A percentile compares a stretch with the other conserved stretches of the same genome.
Evolutionary conservation across 1,140 invertebrate genomes (phyloP).

Genomic region (Odontomachus brunneus): DNA sequence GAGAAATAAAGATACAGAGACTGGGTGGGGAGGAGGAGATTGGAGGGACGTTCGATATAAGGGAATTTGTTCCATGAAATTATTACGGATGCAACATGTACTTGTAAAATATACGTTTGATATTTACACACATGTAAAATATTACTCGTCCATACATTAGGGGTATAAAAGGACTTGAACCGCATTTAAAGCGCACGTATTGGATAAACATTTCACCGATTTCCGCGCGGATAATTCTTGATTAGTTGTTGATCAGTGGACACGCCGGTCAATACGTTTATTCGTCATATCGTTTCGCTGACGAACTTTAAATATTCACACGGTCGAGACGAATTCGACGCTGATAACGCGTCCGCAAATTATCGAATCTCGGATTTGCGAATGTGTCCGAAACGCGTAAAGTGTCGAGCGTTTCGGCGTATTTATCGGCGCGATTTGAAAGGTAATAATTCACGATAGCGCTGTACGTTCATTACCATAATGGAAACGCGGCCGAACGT

Average conservation of each 20-base stretch:
- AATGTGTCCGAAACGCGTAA: conserved; percentile 22
- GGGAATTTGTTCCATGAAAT: conserved; percentile 8
- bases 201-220: conserved; percentile 20
- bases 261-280: neutral
- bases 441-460: conserved; percentile 55
- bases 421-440: conserved; percentile 38
- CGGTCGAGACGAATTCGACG: conserved; percentile 22
- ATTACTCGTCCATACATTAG: neutral
- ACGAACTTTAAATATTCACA: conserved; percentile 44
- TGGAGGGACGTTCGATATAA: too few species aligned
- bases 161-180: conserved; percentile 4
- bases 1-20: too few species aligned
- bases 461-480: conserved; percentile 46
- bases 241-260: conserved; percentile 6
- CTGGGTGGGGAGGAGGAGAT: too few species aligned
- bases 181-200: conserved; percentile 7
- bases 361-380: conserved; percentile 55
- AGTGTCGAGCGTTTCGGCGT: conserved; percentile 30
- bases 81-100: neutral
- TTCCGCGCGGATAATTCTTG: neutral
- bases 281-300: neutral
- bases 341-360: conserved; percentile 52
- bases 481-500: conserved; percentile 44
- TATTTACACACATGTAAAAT: neutral
- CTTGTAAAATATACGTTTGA: neutral